Evolutionary conservation across 2,113 vertebrate genomes (phyloP), one percentile per base, ranked within the genome.

Genomic region (Bos javanicus): DNA sequence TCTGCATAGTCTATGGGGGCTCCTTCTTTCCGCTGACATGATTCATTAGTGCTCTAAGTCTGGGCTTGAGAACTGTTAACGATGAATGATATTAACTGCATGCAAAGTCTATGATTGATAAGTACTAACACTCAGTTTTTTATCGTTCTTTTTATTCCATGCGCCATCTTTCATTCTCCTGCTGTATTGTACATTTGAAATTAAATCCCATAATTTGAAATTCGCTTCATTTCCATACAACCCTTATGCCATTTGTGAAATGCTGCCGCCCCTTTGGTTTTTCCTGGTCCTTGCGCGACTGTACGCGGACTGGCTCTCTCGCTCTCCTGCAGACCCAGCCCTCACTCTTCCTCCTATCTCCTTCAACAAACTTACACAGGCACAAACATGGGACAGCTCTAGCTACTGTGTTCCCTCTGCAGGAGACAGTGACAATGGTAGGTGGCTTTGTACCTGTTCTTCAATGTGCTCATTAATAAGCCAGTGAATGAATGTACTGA

Each of bases 291-390:
- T 95, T 98, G 97, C 67, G 96, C 98, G 93, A 25, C 97, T 60
- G 2, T 95, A 90, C 83, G 46, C 59, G 99, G 99, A 97, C 98
- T 98, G 99, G 98, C 97, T 96, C 93, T 98, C 90, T 99, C 98
- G 96, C 98, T 90, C 93, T 98, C 95, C 99, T 99, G 98, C 98
- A 99, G 99, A 99, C 98, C 99, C 99, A 96, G 99, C 99, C 98
- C 99, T 99, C 98, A 99, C 99, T 98, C 99, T 99, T 98, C 99
- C 99, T 98, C 99, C 99, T 99, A 97, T 99, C 99, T 99, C 98
- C 99, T 99, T 99, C 99, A 99, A 99, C 99, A 99, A 99, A 99
- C 99, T 99, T 99, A 99, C 99, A 98, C 99, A 99, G 99, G 99
- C 99, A 99, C 99, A 99, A 98, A 99, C 99, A 99, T 98, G 99